phyloP scores from a whole-genome alignment of 2,113 vertebrate species.

The Microtus ochrogaster region DNA sequence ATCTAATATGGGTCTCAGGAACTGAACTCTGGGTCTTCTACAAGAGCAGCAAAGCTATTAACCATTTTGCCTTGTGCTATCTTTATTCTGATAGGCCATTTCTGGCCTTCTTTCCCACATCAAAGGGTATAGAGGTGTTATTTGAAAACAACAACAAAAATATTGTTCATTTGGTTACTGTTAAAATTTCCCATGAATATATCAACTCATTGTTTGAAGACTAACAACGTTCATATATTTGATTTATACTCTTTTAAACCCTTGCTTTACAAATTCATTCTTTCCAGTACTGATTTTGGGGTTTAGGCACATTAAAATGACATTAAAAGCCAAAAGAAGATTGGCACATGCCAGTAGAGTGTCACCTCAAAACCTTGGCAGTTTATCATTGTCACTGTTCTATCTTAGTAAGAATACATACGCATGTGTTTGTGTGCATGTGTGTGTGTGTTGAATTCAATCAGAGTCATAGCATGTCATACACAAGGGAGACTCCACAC shows the following conservation, averaged over 20 bases:
- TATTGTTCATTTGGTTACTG: neutral
- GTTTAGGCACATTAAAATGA: neutral
- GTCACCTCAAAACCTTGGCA: neutral
- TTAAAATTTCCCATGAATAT: neutral
- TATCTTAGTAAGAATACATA: neutral
- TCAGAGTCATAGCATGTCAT: neutral
- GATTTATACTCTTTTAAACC: neutral
- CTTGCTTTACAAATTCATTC: neutral
- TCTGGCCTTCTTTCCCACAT: neutral
- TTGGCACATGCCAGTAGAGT: accelerated
- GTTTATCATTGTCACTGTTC: neutral
- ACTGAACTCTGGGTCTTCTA: neutral
- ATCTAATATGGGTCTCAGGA: neutral
- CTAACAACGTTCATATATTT: neutral
- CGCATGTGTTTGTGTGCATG: neutral
- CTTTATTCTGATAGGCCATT: neutral
- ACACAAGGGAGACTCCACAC: neutral
- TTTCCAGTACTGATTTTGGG: neutral
- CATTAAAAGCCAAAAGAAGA: neutral
- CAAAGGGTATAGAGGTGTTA: neutral
- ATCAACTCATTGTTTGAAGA: neutral
- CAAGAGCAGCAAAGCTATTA: neutral
- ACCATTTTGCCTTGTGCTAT: neutral
- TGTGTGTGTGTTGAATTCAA: neutral
- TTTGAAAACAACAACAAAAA: neutral